Conservation (phyloP, 2,797 vertebrate species). For the Spinus olivaceus region DNA sequence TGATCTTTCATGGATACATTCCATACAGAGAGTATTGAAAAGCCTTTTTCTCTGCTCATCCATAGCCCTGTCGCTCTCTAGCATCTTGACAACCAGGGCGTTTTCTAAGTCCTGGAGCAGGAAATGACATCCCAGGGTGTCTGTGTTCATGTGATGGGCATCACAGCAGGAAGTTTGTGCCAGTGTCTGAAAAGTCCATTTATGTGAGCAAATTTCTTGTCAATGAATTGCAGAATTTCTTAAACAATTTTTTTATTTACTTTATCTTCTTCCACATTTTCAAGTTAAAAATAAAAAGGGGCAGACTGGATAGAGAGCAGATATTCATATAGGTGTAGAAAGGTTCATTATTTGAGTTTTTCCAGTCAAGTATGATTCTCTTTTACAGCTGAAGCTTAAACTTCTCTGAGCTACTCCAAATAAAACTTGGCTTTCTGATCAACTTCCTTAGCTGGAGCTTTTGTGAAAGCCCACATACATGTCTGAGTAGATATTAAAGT, state of each 20-base stretch:
- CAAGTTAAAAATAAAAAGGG: background rate
- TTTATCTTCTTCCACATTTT: background rate
- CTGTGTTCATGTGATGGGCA: background rate
- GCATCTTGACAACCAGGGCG: background rate
- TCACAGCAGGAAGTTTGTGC: background rate
- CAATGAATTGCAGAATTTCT: background rate
- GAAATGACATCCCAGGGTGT: background rate
- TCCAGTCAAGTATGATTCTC: background rate
- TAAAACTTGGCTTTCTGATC: background rate
- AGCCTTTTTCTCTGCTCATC: background rate
- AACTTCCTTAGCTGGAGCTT: background rate
- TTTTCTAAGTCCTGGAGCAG: background rate
- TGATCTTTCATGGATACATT: background rate
- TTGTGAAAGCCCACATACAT: fast-evolving
- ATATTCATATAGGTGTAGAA: background rate
- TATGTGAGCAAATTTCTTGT: background rate
- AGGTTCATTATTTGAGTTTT: background rate
- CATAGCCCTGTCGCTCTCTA: background rate
- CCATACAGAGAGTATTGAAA: background rate
- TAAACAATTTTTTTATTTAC: background rate
- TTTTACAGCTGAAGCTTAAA: background rate
- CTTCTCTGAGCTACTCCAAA: background rate
- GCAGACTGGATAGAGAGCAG: background rate
- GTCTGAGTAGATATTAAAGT: background rate
- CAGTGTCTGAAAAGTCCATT: background rate